Conservation (phyloP, 2,797 vertebrate genomes). For the Acanthurus lineatus region DNA sequence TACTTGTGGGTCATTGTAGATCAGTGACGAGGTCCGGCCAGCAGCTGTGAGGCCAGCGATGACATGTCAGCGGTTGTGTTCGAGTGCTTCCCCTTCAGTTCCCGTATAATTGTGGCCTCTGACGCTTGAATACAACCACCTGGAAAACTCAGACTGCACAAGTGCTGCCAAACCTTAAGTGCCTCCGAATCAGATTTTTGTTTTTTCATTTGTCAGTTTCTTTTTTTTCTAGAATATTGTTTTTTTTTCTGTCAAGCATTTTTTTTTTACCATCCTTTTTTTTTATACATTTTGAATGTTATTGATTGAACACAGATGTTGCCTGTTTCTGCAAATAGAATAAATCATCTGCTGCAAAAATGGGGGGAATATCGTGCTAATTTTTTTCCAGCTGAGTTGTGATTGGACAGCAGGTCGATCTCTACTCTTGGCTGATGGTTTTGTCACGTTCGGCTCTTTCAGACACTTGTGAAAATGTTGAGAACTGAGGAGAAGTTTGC, state of each 20-base stretch:
- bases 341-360: constrained; percentile 83
- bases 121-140: constrained; percentile 80
- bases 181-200: constrained; percentile 68
- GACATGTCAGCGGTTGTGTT: constrained; percentile 71
- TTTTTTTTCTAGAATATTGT: constrained; percentile 71
- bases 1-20: constrained; percentile 57
- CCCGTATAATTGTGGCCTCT: constrained; percentile 72
- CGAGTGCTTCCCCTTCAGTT: constrained; percentile 65
- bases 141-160: constrained; percentile 78
- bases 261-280: constrained; percentile 62
- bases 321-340: constrained; percentile 84
- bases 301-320: constrained; percentile 87
- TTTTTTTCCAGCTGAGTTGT: constrained; percentile 74
- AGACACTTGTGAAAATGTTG: constrained; percentile 15
- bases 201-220: constrained; percentile 69
- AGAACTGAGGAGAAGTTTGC: constrained; percentile 21
- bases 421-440: constrained; percentile 50
- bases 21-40: constrained; percentile 58
- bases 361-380: constrained; percentile 64
- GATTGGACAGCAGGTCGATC: constrained; percentile 43
- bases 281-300: constrained; percentile 83
- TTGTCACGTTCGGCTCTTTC: constrained; percentile 48
- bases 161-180: constrained; percentile 78
- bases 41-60: constrained; percentile 52
- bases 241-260: constrained; percentile 59